Percentiles rank a stretch among this genome's conserved stretches.
Evolutionary conservation across 1,140 invertebrate genomes (phyloP).

Genomic region (Caligus rogercresseyi): DNA sequence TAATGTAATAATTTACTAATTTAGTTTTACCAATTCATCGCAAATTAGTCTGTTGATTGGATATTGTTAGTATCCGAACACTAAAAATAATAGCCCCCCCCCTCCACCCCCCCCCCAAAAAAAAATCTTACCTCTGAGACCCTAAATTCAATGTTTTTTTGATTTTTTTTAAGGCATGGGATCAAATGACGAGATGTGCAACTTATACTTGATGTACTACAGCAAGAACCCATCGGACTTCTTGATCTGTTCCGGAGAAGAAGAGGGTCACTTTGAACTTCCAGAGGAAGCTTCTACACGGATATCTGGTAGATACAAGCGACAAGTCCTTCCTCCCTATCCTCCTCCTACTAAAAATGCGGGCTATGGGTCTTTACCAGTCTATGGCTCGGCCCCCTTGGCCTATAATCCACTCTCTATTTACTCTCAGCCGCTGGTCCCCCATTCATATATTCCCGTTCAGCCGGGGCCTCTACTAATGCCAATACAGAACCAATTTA

Average conservation of each 20-base stretch:
- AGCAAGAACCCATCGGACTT: constrained; percentile 25
- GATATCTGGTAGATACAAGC: not conserved
- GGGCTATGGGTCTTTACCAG: constrained; percentile 11
- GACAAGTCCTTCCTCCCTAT: not conserved
- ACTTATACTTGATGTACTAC: constrained; percentile 50
- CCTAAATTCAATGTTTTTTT: too few species aligned
- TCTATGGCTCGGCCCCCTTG: constrained; percentile 18
- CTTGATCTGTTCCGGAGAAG: not conserved
- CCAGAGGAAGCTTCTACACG: not conserved
- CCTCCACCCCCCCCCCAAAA: too few species aligned
- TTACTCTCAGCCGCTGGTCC: not conserved
- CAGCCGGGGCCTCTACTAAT: not conserved
- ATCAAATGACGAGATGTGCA: constrained; percentile 48
- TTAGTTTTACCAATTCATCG: too few species aligned
- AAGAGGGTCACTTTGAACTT: not conserved
- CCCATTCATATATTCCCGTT: not conserved
- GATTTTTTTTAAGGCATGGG: constrained; percentile 31
- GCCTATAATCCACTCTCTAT: not conserved
- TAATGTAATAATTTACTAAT: too few species aligned
- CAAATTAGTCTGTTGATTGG: too few species aligned
- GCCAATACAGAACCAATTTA: not conserved
- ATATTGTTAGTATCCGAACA: too few species aligned
- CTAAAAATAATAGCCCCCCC: too few species aligned
- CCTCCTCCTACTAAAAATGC: not conserved
- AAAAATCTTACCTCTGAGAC: too few species aligned